Percentiles rank a stretch among this genome's conserved stretches.
phyloP scores from a whole-genome alignment of 1,140 invertebrate genomes.

The Helicoverpa zea region DNA sequence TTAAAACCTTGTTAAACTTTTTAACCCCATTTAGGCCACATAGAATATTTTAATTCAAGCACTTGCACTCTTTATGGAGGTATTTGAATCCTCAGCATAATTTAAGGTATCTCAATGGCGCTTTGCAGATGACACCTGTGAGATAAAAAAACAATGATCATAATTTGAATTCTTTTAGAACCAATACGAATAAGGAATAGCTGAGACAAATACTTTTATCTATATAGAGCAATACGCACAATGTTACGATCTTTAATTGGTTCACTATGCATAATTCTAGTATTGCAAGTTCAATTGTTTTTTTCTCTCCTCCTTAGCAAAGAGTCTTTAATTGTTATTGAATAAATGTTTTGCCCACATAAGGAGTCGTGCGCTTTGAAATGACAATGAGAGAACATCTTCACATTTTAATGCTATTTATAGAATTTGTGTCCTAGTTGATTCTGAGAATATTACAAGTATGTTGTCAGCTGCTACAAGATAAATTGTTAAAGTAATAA shows the following conservation, averaged over 20 bases:
- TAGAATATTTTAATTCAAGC: too few relatives aligned
- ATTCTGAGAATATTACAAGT: constrained; percentile 17
- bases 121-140: constrained; percentile 14
- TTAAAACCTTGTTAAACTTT: too few relatives aligned
- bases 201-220: constrained; percentile 2
- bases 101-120: not conserved
- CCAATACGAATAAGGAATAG: not conserved
- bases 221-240: constrained; percentile 17
- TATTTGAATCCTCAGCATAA: too few relatives aligned
- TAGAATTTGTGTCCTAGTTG: constrained; percentile 28
- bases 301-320: not conserved
- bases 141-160: not conserved
- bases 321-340: constrained; percentile 2
- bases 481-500: not conserved
- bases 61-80: too few relatives aligned
- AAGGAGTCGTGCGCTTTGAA: constrained; percentile 5
- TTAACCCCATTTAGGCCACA: too few relatives aligned
- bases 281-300: constrained; percentile 14
- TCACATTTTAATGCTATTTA: constrained; percentile 32
- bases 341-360: not conserved
- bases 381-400: constrained; percentile 33
- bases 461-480: not conserved
- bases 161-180: not conserved
- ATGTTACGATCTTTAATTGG: constrained; percentile 6
- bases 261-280: constrained; percentile 2